Evolutionary conservation across 1,140 invertebrate genomes (phyloP).

Genomic region (Dreissena polymorpha): DNA sequence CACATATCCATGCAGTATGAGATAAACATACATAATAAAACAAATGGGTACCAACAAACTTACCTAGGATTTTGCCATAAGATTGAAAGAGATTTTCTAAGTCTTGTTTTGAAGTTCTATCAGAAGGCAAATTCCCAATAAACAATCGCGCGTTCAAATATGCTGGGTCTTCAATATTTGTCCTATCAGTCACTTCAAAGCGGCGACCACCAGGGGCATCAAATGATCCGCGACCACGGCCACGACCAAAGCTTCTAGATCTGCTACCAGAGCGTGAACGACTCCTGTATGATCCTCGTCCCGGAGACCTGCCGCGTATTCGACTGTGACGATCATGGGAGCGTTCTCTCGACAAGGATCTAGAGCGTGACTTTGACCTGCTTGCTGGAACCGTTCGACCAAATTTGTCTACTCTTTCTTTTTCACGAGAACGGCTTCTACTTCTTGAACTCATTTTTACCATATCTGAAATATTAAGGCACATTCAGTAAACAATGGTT

Average conservation of each 20-base stretch:
- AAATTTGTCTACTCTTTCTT: constrained; percentile 53
- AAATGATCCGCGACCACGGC: not conserved
- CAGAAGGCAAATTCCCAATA: constrained; percentile 86
- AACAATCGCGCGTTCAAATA: constrained; percentile 87
- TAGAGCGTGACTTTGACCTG: constrained; percentile 13
- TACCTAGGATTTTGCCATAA: constrained; percentile 84
- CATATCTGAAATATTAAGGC: constrained; percentile 7
- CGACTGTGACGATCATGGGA: constrained; percentile 46
- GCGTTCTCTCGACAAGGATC: constrained; percentile 43
- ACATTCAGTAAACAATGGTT: no score
- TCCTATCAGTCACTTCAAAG: constrained; percentile 39
- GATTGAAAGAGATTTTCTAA: constrained; percentile 87
- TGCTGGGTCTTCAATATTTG: constrained; percentile 82
- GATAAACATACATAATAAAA: no score
- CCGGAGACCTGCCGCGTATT: constrained; percentile 44
- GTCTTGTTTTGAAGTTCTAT: constrained; percentile 84
- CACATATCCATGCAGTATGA: no score
- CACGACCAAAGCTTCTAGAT: not conserved
- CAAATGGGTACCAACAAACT: constrained; percentile 41
- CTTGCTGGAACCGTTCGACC: constrained; percentile 53
- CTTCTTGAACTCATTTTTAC: constrained; percentile 30
- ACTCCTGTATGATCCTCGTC: constrained; percentile 34
- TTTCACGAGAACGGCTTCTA: constrained; percentile 23
- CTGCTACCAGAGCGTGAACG: constrained; percentile 43
- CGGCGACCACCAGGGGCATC: not conserved